Evolutionary conservation across 2,113 vertebrate genomes (phyloP), one percentile per base, ranked within the genome.

Genomic region (Excalfactoria chinensis): DNA sequence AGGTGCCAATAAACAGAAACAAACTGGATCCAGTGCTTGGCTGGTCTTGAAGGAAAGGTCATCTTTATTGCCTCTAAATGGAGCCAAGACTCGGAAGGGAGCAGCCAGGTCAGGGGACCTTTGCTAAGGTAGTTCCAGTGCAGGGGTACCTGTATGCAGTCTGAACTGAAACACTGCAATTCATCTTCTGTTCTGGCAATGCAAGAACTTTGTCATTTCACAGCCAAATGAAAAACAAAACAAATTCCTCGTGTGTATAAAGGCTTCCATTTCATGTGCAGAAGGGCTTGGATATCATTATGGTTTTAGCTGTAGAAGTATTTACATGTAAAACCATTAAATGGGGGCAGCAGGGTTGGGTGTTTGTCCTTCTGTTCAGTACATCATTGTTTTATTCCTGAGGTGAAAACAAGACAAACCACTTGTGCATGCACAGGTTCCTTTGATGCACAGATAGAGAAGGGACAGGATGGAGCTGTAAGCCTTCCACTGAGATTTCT

Each of bases 21-120:
- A 76, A 76, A 35, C 14, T 23, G 40, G 56, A 12, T n/a, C 19
- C 51, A 13, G 0, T 20, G 28, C 21, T 46, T n/a, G 25, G 11
- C 43, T 35, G 17, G 3, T 14, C 51, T n/a, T 7, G 2, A 30
- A n/a, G 12, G 13, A 25, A 5, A 46, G 53, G 0, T 64, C 0
- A 0, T 19, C 19, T 14, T 58, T 17, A 6, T 23, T 1, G 32
- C 43, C 46, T 56, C 17, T 4, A 12, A n/a, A 34, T 20, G n/a
- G 19, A 44, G 4, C 51, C 4, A 6, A 9, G n/a, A 2, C 4
- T 32, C 11, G 41, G 74, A 48, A 58, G 56, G 51, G 32, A 73
- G 13, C 20, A 37, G n/a, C 70, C 49, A 20, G 16, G 22, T 10
- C n/a, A 10, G 26, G 76, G 30, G 6, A 10, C 20, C 43, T 78